phyloP scores from a whole-genome alignment of 1,140 invertebrate species.

The Drosophila ironensis region DNA sequence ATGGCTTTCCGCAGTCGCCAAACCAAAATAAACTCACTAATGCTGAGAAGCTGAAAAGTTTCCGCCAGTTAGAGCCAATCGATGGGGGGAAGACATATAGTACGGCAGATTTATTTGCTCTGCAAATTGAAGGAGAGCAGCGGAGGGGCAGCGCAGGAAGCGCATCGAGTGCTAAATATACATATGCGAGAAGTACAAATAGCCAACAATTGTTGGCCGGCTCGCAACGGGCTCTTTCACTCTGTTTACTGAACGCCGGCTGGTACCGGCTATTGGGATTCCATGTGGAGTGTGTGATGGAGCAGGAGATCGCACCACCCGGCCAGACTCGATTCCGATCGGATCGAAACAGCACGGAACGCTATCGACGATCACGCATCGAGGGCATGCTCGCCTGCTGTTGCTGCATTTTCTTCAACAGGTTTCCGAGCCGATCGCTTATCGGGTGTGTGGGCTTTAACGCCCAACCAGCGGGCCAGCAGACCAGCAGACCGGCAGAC shows the following conservation, averaged over 20 bases:
- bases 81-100: too few relatives aligned
- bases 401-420: slow-evolving; percentile 73
- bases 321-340: slow-evolving; percentile 9
- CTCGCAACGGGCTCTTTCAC: slow-evolving; percentile 2
- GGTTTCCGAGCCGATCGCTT: slow-evolving; percentile 55
- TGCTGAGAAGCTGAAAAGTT: slow-evolving; percentile 20
- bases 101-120: slow-evolving; percentile 35
- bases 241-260: slow-evolving; percentile 43
- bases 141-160: too few relatives aligned
- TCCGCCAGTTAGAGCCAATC: slow-evolving; percentile 19
- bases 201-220: slow-evolving; percentile 41
- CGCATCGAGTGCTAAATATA: slow-evolving; percentile 21
- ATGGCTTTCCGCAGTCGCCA: slow-evolving; percentile 7
- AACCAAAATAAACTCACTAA: slow-evolving; percentile 11
- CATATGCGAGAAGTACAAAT: slow-evolving; percentile 38
- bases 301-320: slow-evolving; percentile 47
- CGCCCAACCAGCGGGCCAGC: slow-evolving; percentile 4
- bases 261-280: slow-evolving; percentile 6
- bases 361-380: slow-evolving; percentile 62
- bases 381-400: slow-evolving; percentile 52
- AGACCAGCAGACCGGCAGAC: slow-evolving; percentile 8
- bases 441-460: slow-evolving; percentile 42
- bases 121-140: slow-evolving; percentile 19
- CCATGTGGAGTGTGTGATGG: too few relatives aligned
- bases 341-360: slow-evolving; percentile 18